phyloP scores from a whole-genome alignment of 2,113 vertebrate species.

The Hyla sarda region DNA sequence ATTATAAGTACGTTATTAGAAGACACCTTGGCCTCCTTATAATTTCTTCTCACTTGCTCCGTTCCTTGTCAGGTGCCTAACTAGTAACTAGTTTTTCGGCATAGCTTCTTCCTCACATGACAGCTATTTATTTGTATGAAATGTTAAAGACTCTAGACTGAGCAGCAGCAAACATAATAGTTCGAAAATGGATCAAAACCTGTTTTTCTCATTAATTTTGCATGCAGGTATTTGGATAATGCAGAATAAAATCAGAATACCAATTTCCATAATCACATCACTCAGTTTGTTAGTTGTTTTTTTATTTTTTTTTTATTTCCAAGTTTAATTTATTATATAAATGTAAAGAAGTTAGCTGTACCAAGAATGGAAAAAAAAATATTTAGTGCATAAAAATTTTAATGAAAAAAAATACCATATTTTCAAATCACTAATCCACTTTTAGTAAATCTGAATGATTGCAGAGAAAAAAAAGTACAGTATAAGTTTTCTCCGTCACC shows the following conservation, averaged over 20 bases:
- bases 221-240: background rate
- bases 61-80: background rate
- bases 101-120: background rate
- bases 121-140: constrained; percentile 2
- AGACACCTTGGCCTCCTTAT: background rate
- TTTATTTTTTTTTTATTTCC: too few species aligned
- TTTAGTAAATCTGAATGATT: too few species aligned
- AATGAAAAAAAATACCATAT: too few species aligned
- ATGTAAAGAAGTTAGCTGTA: background rate
- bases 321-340: background rate
- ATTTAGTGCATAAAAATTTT: too few species aligned
- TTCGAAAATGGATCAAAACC: background rate
- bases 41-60: constrained; percentile 4
- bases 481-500: too few species aligned
- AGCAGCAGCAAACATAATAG: background rate
- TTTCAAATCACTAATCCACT: too few species aligned
- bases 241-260: background rate
- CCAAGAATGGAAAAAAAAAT: too few species aligned
- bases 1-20: background rate
- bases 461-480: too few species aligned
- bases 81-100: constrained; percentile 29
- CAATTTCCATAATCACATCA: background rate
- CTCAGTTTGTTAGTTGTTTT: background rate
- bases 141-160: background rate
- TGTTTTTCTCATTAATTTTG: background rate